Conservation (phyloP, 2,888 invertebrate species). For the Resseliella maxima region DNA sequence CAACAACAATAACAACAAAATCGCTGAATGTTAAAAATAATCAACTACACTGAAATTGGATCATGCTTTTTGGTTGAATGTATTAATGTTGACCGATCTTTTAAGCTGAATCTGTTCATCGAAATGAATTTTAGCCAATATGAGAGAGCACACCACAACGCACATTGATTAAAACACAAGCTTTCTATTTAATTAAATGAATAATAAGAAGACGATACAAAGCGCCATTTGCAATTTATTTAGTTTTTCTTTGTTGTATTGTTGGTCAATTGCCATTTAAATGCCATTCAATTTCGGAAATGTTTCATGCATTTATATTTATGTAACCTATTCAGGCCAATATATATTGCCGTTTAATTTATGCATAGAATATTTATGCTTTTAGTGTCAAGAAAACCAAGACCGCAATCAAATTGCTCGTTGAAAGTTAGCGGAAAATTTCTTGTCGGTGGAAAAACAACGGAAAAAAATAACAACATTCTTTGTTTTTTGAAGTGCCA, state of each 20-base stretch:
- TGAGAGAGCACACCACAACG: background rate
- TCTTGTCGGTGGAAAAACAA: no score
- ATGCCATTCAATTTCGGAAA: background rate
- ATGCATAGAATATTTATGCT: background rate
- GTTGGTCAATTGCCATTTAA: background rate
- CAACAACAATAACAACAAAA: no score
- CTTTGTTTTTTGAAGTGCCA: no score
- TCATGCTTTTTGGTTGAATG: background rate
- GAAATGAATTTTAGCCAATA: background rate
- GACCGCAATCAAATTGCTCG: background rate
- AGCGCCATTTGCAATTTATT: constrained; percentile 2
- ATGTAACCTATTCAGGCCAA: background rate
- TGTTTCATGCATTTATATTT: background rate
- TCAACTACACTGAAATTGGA: no score
- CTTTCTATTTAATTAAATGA: constrained; percentile 51
- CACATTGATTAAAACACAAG: constrained; percentile 21
- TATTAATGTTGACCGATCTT: background rate
- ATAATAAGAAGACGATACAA: constrained; percentile 8
- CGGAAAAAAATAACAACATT: no score
- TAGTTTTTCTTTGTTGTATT: background rate
- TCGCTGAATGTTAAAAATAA: no score
- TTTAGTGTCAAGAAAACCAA: background rate
- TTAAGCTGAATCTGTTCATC: no score
- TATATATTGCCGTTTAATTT: background rate
- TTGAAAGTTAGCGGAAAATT: no score